A percentile compares a stretch with the other conserved stretches of the same genome.
Conservation (phyloP, 2,888 invertebrate species). For the Drosophila longiperda region DNA sequence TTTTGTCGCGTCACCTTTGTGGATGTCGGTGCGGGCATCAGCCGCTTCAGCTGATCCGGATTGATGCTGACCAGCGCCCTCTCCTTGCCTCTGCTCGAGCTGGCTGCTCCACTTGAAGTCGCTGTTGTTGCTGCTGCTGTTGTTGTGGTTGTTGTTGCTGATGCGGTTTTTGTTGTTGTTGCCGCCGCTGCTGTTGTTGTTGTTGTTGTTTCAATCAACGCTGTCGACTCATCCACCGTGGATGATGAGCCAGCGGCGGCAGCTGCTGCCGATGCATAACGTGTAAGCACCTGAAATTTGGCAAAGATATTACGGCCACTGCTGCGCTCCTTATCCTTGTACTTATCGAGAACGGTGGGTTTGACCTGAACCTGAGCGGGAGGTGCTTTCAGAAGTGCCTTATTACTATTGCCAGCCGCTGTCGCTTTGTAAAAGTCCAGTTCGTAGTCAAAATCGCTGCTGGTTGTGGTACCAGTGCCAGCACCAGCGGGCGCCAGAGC, state of each 20-base stretch:
- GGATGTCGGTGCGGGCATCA: conserved; percentile 88
- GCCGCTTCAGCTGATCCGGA: conserved; percentile 89
- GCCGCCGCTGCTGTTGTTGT: conserved; percentile 50
- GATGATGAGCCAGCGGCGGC: conserved; percentile 71
- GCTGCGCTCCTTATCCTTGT: conserved; percentile 84
- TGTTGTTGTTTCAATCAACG: conserved; percentile 67
- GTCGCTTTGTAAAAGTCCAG: conserved; percentile 80
- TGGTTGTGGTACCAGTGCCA: conserved; percentile 26
- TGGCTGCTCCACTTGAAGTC: conserved; percentile 40
- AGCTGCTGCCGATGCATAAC: conserved; percentile 81
- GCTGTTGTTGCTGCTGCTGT: conserved; percentile 41
- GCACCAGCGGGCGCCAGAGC: conserved; percentile 45
- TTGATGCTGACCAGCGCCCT: conserved; percentile 86
- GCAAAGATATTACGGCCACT: conserved; percentile 86
- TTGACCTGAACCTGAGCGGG: conserved; percentile 59
- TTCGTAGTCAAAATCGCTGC: conserved; percentile 79
- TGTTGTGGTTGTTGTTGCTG: conserved; percentile 4
- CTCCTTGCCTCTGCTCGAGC: conserved; percentile 54
- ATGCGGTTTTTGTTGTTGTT: conserved; percentile 35
- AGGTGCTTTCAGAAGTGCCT: conserved; percentile 61
- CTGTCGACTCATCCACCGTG: conserved; percentile 65
- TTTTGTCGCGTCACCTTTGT: conserved; percentile 93
- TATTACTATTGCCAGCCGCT: conserved; percentile 35
- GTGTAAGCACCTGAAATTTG: conserved; percentile 85
- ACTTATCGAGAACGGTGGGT: conserved; percentile 80